phyloP scores from a whole-genome alignment of 2,797 vertebrate genomes.

The Phrynocephalus guinanensis region DNA sequence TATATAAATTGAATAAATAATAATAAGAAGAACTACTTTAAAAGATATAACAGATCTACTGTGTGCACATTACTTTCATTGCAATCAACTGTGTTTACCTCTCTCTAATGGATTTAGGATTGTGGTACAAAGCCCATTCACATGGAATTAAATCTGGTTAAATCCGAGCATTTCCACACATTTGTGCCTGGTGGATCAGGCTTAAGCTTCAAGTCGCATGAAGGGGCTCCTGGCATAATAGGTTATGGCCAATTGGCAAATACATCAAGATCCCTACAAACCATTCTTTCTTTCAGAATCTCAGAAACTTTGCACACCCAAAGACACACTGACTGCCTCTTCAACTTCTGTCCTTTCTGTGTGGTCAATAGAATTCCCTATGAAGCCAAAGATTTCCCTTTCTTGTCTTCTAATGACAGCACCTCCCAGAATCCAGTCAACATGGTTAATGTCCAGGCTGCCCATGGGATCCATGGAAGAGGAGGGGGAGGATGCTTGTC shows the following conservation, averaged over 20 bases:
- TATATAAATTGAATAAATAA: no score
- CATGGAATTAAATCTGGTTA: neutral
- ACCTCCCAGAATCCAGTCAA: no score
- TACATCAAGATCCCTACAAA: neutral
- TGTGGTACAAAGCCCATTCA: neutral
- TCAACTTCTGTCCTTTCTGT: neutral
- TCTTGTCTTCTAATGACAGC: neutral
- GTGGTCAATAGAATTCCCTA: neutral
- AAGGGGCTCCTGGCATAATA: neutral
- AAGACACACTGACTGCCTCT: neutral
- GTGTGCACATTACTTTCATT: neutral
- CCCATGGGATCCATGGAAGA: no score
- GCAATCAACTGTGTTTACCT: neutral
- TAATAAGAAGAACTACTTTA: no score
- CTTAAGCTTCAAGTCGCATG: neutral
- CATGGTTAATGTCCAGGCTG: no score
- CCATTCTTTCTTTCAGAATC: neutral
- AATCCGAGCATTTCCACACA: neutral
- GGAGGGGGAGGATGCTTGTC: no score
- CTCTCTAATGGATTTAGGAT: constrained; percentile 12
- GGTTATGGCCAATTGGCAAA: neutral
- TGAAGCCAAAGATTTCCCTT: neutral
- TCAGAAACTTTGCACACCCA: neutral
- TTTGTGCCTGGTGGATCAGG: neutral
- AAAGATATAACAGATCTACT: neutral